Conservation (phyloP, 2,888 invertebrate species). For the Lingula anatina region DNA sequence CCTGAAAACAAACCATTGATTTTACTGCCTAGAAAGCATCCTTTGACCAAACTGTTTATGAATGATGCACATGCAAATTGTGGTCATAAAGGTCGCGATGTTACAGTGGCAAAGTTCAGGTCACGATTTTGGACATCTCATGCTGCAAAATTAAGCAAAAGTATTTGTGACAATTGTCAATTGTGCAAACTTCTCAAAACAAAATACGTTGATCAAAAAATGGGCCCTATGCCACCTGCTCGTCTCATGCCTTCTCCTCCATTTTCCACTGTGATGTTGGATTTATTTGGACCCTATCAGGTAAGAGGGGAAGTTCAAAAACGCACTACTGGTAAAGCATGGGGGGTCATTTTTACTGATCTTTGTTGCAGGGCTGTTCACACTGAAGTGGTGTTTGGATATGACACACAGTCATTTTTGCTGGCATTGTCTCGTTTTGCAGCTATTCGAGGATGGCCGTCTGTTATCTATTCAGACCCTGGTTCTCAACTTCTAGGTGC, state of each 20-base stretch:
- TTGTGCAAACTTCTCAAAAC: constrained; percentile 1
- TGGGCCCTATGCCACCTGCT: not conserved
- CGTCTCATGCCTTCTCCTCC: not conserved
- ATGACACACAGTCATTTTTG: constrained; percentile 5
- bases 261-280: not conserved
- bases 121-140: constrained; percentile 2
- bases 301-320: constrained; percentile 5
- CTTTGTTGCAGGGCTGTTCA: no score
- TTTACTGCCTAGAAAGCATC: constrained; percentile 1
- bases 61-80: not conserved
- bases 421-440: constrained; percentile 2
- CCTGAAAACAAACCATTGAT: not conserved
- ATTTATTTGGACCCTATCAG: constrained; percentile 1
- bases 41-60: constrained; percentile 1
- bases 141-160: no score
- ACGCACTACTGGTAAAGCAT: constrained; percentile 5
- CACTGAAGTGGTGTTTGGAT: constrained; percentile 3
- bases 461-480: constrained; percentile 2
- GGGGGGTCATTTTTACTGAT: constrained; percentile 5
- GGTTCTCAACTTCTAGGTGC: constrained; percentile 5
- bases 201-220: constrained; percentile 1
- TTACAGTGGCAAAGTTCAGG: constrained; percentile 3
- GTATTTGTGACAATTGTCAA: constrained; percentile 1
- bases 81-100: constrained; percentile 2
- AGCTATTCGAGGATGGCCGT: constrained; percentile 4